Evolutionary conservation across 2,888 invertebrate species (phyloP), one percentile per base, ranked within the genome.

Genomic region (Trichopria drosophilae): DNA sequence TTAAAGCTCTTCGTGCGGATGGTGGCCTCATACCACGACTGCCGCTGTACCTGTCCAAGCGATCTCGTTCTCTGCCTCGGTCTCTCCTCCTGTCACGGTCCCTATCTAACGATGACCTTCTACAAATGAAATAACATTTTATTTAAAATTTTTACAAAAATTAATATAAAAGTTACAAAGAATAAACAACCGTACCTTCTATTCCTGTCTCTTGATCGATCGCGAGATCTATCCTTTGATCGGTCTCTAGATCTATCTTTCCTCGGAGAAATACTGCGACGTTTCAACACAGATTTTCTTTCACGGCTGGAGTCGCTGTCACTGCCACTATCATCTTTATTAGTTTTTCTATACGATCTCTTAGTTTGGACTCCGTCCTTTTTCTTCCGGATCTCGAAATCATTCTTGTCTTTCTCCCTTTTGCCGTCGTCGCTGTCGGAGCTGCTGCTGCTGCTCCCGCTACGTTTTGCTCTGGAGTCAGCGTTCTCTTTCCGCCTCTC

Each of bases 341-440:
- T 91, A 46, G 89, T 90, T 48, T 78, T 79, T 10, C 92, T 82
- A 71, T 93, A 93, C 59, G 93, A 92, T 7, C 93, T 83, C 69
- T 93, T 93, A 72, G 90, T 90, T 72, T 93, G 92, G 9, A 88
- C 83, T 75, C 91, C 81, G 76, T 90, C 81, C 76, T 87, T 84
- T 78, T 91, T 87, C 78, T 90, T 80, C 65, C 85, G 78, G 58
- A 87, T 84, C 71, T 86, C 86, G 69, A 87, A 86, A 62, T 84
- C 83, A 51, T 77, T 80, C 57, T 81, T 80, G 28, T 77, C 78
- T 42, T 75, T 75, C 3, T 64, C 66, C 4, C 63, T 58, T 50
- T 71, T 73, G 3, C 70, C 70, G 16, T 64, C 69, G 6, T 72
- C 72, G 0, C 68, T 68, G 9, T 63, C 69, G 1, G 68, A 66